Base-by-base conservation (phyloP, 2,113 vertebrate genomes). In the Rhea pennata region DNA sequence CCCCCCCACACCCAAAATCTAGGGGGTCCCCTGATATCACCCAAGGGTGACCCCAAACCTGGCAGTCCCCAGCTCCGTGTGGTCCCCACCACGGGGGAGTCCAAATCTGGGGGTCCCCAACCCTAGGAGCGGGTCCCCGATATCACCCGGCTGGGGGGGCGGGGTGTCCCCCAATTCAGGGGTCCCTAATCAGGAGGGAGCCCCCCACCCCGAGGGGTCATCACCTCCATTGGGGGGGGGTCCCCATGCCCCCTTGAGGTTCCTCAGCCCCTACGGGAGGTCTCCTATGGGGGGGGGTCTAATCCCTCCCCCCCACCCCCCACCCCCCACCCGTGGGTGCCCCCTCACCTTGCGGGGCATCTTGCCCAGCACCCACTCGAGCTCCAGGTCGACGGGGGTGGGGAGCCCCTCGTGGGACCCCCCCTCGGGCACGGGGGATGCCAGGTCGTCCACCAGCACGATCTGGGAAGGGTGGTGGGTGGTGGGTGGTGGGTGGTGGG, bases 361-460 rank as follows among this genome's bases (percentile, higher is more conserved):
- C 78, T 99, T 99, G 51, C 99, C 99, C 91, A 99, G 96, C 46
- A 99, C 99, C 99, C 99, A 99, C 29, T 99, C 98, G 21, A 99
- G 98, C 76, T 99, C 97, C 76, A 99, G 97, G 96, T 99, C 98
- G 15, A 99, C 99, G 15, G 99, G 99, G 42, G 91, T 97, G 62
- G 40, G 10, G 24, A 42, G 91, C 91, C 20, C 97, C 88, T 98
- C 84, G 39, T 72, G 97, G 78, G 50, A 94, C 92, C 17, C 95
- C 94, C 76, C 95, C 73, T 97, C 48, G 0, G 44, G 78, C 62
- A 88, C 59, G 2, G 78, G 82, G 5, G 48, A 10, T 10, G 70
- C 91, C 26, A 96, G 93, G 74, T 98, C 98, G 53, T 98, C 98
- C 40, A 99, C 96, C 88, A 99, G 95, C 22, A 98, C 97, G 29